Evolutionary conservation across 2,113 vertebrate species (phyloP).

Genomic region (Chrysochloris asiatica): DNA sequence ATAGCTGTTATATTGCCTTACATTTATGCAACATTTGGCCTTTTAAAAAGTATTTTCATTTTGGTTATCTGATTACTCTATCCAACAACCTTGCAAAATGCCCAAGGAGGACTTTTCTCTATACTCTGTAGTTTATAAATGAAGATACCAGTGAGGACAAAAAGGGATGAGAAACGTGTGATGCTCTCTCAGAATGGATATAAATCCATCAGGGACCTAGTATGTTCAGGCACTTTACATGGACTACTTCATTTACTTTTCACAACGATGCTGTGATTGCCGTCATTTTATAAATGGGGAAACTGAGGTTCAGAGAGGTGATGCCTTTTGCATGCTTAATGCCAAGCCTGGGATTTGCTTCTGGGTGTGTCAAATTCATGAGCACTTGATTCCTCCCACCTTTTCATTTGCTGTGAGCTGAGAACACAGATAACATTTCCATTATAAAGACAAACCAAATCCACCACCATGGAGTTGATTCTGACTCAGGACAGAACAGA

Average conservation of each 20-base stretch:
- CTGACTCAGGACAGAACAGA: too few relatives aligned
- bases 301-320: neutral
- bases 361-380: neutral
- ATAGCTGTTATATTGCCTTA: neutral
- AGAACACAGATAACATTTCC: neutral
- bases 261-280: too few relatives aligned
- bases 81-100: neutral
- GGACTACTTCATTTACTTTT: neutral
- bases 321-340: neutral
- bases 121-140: neutral
- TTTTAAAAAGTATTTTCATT: slow-evolving; percentile 24
- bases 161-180: neutral
- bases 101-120: neutral
- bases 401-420: neutral
- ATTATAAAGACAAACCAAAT: too few relatives aligned
- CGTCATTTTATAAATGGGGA: neutral
- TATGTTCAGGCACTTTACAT: neutral
- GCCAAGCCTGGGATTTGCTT: neutral
- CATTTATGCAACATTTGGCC: neutral
- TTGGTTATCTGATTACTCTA: neutral
- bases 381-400: neutral
- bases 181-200: neutral
- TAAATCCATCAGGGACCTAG: neutral
- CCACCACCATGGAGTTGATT: too few relatives aligned
- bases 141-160: neutral